Evolutionary conservation across 1,140 invertebrate species (phyloP).

Genomic region (Plectrocnemia conspersa): DNA sequence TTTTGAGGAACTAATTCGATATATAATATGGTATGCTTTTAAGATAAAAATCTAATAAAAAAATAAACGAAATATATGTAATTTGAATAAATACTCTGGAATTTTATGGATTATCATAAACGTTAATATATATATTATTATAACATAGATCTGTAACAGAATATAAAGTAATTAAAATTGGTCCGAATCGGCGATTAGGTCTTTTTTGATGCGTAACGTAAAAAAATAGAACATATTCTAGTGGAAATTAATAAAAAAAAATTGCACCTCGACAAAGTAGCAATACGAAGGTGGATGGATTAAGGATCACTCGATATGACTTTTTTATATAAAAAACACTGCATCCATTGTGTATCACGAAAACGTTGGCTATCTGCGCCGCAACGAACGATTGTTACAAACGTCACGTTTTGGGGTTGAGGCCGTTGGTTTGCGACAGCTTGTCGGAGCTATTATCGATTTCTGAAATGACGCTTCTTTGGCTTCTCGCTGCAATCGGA

Average conservation of each 20-base stretch:
- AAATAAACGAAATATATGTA: constrained; percentile 1
- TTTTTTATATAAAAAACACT: constrained; percentile 5
- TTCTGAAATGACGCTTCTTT: too few relatives aligned
- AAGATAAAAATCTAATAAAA: background rate
- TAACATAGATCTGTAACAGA: background rate
- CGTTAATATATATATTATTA: background rate
- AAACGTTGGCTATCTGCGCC: constrained; percentile 22
- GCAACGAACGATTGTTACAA: constrained; percentile 19
- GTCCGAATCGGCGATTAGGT: constrained; percentile 13
- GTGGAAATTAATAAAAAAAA: constrained; percentile 8
- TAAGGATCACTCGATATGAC: background rate
- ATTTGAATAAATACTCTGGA: background rate
- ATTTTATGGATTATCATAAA: background rate
- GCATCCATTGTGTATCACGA: too few relatives aligned
- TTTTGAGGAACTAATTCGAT: too few relatives aligned
- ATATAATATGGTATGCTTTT: background rate
- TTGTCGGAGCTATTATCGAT: too few relatives aligned
- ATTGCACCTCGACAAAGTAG: constrained; percentile 13
- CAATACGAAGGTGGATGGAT: constrained; percentile 18
- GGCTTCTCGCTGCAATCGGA: background rate
- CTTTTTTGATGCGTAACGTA: too few relatives aligned
- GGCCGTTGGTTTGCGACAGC: too few relatives aligned
- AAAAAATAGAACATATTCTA: background rate
- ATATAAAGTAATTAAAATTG: constrained; percentile 15
- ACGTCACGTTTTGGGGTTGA: constrained; percentile 20